phyloP scores from a whole-genome alignment of 2,113 vertebrate species.

The Smithornis capensis region DNA sequence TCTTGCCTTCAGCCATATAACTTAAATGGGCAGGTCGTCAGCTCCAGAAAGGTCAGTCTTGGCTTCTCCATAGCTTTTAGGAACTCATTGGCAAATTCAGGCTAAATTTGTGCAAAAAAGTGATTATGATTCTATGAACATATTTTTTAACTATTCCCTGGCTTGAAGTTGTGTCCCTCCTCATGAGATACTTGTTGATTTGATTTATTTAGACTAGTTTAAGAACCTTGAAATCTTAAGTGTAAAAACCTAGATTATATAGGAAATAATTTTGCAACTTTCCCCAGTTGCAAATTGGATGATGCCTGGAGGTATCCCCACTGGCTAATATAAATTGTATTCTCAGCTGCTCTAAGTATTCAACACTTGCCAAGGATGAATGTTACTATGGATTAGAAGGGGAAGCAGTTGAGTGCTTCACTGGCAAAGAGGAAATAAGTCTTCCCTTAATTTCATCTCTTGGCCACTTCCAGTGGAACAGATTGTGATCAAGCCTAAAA shows the following conservation, averaged over 20 bases:
- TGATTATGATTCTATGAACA: fast-evolving
- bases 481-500: neutral
- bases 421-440: neutral
- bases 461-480: neutral
- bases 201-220: neutral
- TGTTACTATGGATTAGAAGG: neutral
- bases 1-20: neutral
- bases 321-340: neutral
- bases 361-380: neutral
- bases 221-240: neutral
- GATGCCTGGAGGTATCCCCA: neutral
- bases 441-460: neutral
- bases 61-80: fast-evolving
- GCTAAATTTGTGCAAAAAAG: neutral
- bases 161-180: neutral
- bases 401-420: neutral
- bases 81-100: neutral
- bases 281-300: neutral
- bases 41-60: neutral
- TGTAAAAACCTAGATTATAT: neutral
- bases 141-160: neutral
- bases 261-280: neutral
- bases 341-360: neutral
- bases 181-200: neutral
- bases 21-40: neutral